Base-by-base conservation (phyloP, 2,888 invertebrate species). In the Noctua fimbriata region DNA sequence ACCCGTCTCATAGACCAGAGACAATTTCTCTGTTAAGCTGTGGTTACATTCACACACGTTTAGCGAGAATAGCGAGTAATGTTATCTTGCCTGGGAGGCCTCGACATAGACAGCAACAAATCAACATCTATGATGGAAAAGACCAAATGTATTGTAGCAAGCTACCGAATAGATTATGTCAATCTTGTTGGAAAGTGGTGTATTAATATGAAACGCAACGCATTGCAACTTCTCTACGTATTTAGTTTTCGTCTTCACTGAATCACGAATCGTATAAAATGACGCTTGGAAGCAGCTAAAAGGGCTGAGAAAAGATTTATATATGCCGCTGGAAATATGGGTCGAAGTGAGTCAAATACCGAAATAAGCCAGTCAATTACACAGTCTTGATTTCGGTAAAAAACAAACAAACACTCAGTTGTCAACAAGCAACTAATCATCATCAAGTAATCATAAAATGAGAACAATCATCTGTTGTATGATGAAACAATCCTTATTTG, bases 1-100 rank as follows among this genome's bases (percentile, higher is more conserved):
- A 84, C 87, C 78, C 76, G 66, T 66, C 72, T 77, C 66, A 47
- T 74, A 66, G 58, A 60, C 76, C 79, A 52, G 73, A 58, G 60
- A 81, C 70, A 69, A 75, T 73, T 73, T 69, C 66, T 70, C 49
- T 69, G 24, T 75, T 60, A 73, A 71, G 73, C 63, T 73, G 44
- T 18, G 75, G 74, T 75, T 83, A 70, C 72, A 71, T 47, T 49
- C 60, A 63, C 32, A 49, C 36, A 36, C 6, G 44, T 16, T 32
- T 63, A 69, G 49, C 55, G 47, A 21, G 36, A 52, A 28, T 44
- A 66, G 32, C 41, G 41, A 41, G 7, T 47, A 21, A 28, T 52
- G 28, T 58, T 18, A 32, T n/a, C 18, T 18, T 47, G 28, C 41
- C 41, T 24, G 55, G 24, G 55, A n/a, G n/a, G n/a, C 16, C 2